Evolutionary conservation across 1,140 invertebrate genomes (phyloP).

Genomic region (Penaeus indicus): DNA sequence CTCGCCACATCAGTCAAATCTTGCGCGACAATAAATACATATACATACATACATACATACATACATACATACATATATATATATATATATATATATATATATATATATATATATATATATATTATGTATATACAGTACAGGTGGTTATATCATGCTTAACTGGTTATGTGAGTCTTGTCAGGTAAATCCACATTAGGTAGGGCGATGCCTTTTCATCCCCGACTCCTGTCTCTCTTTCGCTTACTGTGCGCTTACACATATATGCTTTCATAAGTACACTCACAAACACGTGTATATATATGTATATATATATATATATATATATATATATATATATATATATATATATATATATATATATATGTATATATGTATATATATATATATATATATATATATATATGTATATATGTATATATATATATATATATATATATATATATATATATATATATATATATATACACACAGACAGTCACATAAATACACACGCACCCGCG

Average conservation of each 20-base stretch:
- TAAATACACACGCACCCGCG: neutral
- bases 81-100: neutral
- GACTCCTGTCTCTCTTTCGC: too few species aligned
- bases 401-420: neutral
- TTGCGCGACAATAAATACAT: neutral
- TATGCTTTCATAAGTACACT: neutral
- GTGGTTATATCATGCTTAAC: too few species aligned
- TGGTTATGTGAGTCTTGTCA: too few species aligned
- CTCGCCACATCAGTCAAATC: neutral
- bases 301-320: neutral
- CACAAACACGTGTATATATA: neutral
- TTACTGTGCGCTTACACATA: neutral
- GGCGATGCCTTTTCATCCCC: too few species aligned
- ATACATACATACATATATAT: neutral
- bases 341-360: too few species aligned
- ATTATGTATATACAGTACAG: too few species aligned
- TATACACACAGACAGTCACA: neutral
- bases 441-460: constrained; percentile 5
- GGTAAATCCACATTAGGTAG: too few species aligned
- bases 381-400: too few species aligned
- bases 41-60: too few species aligned
- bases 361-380: too few species aligned
- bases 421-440: neutral
- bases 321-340: too few species aligned
- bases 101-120: too few species aligned